Base-by-base conservation (phyloP, 2,113 vertebrate genomes). In the Hemichromis elongatus region DNA sequence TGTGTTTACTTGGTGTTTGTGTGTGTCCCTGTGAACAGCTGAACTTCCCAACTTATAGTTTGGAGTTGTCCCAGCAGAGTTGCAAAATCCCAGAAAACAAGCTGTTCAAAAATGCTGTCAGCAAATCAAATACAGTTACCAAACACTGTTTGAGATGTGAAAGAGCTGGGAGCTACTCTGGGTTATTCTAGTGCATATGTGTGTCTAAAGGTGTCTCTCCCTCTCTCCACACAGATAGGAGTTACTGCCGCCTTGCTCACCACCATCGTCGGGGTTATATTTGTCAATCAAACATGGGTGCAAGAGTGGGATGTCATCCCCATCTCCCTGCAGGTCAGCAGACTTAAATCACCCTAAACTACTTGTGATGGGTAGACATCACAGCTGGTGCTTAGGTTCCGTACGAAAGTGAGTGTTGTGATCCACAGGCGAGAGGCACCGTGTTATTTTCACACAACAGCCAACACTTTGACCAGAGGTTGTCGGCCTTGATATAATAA, bases 231-330 rank as follows among this genome's bases (percentile, higher is more conserved):
- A 35, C 94, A 99, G 98, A 97, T 98, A 42, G 98, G 96, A 53
- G 96, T 99, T 84, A 94, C 95, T 18, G 95, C 93, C 3, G 96
- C 97, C 66, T 93, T 99, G 86, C 95, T 98, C 82, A 95, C 96
- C n/a, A 98, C 97, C 0, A 90, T 98, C 50, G 95, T 97, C 47
- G 98, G 97, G n/a, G 95, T 99, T 92, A 97, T 97, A n/a, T 97
- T 97, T 0, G 93, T 99, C 92, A 97, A 96, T 84, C 97, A 99
- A 95, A 96, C 98, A 9, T 99, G 99, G 98, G 94, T 96, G 0
- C 97, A 98, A 0, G 98, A 99, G 82, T 99, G 99, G 99, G 96
- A 97, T 19, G 95, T 99, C 86, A 91, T 99, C 16, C 95, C 97
- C 42, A 97, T 99, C 89, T 99, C 99, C 77, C 83, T 99, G 83